Percentiles rank a stretch among this genome's conserved stretches.
Evolutionary conservation across 2,797 vertebrate genomes (phyloP).

Genomic region (Coregonus ussuriensis): DNA sequence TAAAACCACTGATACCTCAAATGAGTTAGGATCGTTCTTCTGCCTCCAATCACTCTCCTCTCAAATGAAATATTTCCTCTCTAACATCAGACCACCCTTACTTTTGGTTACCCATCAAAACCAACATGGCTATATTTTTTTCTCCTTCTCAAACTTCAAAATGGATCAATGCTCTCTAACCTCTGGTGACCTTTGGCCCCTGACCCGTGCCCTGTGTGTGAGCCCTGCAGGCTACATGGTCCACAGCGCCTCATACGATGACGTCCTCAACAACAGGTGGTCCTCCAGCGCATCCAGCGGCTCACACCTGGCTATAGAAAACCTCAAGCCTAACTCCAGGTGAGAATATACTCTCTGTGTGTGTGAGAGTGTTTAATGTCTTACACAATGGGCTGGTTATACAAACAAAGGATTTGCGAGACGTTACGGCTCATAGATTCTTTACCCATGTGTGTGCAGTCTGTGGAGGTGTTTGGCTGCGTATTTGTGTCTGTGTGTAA

Average conservation of each 20-base stretch:
- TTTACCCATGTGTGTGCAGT: not conserved
- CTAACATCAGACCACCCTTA: not conserved
- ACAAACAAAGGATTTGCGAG: not conserved
- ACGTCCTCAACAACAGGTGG: constrained; percentile 95
- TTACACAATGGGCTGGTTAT: not conserved
- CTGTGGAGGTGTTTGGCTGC: constrained; percentile 15
- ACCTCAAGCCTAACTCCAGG: constrained; percentile 98
- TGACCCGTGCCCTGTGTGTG: constrained; percentile 9
- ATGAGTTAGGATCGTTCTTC: not conserved
- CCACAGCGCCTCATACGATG: constrained; percentile 95
- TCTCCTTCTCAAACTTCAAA: not conserved
- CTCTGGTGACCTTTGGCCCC: not conserved
- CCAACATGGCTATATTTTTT: not conserved
- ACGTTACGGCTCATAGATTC: not conserved
- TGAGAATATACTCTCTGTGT: constrained; percentile 48
- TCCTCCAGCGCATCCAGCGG: constrained; percentile 80
- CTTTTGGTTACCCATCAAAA: not conserved
- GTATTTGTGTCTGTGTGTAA: constrained; percentile 12
- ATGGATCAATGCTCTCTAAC: not conserved
- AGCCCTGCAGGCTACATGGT: constrained; percentile 88
- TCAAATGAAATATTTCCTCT: not conserved
- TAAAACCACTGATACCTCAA: not conserved
- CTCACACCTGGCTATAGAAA: constrained; percentile 93
- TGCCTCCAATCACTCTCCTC: not conserved
- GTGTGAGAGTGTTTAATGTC: not conserved